These are phyloP conservation scores for Thunnus thynnus DNA, from an alignment of 2,113 vertebrate species.

Conservation along the genomic window DNA sequence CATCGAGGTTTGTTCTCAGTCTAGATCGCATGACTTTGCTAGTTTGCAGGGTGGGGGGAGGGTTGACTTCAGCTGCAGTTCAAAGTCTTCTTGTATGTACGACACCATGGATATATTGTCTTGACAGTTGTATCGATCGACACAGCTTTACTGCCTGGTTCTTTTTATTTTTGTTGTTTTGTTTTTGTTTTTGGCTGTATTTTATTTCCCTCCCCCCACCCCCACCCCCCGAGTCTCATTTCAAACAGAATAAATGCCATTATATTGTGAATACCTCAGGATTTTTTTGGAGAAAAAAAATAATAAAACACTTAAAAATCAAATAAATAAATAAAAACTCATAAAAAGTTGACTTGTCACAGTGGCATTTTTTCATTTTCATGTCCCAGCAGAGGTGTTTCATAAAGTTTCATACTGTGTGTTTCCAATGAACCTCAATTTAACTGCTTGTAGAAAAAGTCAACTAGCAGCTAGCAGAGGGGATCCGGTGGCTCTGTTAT, in stretches of 20 bases:
- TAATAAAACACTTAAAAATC: constrained; percentile 84
- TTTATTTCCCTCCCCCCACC: constrained; percentile 46
- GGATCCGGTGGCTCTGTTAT: too few relatives aligned
- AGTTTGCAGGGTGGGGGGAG: constrained; percentile 41
- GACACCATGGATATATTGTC: constrained; percentile 59
- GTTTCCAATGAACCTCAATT: too few relatives aligned
- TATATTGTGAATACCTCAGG: constrained; percentile 91
- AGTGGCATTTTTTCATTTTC: background rate
- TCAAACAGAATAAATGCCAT: constrained; percentile 87
- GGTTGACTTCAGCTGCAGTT: constrained; percentile 43
- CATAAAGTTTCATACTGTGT: background rate
- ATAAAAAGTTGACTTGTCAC: constrained; percentile 58
- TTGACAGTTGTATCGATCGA: constrained; percentile 61
- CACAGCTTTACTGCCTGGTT: constrained; percentile 70
- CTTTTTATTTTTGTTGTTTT: constrained; percentile 19
- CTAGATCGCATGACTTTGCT: constrained; percentile 68
- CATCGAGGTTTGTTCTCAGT: constrained; percentile 29
- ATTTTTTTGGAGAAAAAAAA: constrained; percentile 86
- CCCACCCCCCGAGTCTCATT: constrained; percentile 69
- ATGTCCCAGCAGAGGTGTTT: background rate
- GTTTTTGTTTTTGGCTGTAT: constrained; percentile 55
- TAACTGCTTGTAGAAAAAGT: too few relatives aligned
- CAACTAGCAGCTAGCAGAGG: too few relatives aligned
- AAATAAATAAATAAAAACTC: constrained; percentile 84
- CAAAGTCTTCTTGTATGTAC: constrained; percentile 51